Base-by-base conservation (phyloP, 2,888 invertebrate species). In the Drosophila fulvimacula region DNA sequence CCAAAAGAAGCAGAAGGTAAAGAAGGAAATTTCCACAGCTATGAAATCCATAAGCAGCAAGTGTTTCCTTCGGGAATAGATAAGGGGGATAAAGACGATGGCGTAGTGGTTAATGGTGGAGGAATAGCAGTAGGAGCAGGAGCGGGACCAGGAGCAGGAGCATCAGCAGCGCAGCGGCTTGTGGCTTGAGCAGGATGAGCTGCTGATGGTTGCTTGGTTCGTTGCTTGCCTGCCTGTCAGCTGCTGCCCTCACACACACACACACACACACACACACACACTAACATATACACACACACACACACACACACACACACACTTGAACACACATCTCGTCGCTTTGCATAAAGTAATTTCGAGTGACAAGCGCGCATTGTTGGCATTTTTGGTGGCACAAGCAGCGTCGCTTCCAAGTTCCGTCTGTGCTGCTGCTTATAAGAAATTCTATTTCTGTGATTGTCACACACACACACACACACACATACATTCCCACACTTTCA, bases 391-490 rank as follows among this genome's bases (percentile, higher is more conserved):
- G 69, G 63, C 68, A 38, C 58, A 63, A 59, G 32, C 57, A 55
- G 48, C 38, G 55, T 53, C 39, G 48, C 32, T 44, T 32, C 30
- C 17, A 17, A 17, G 64, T 24, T 62, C 42, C 15, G 24, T 27
- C 21, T 21, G 36, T 21, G 17, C 21, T 41, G 1, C 30, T 53
- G 77, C 78, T 80, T 78, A 73, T 78, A 72, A 80, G 73, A 68
- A 71, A 81, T 81, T 81, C 76, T 79, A 79, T 73, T 76, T 74
- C 81, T 81, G 68, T 76, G 81, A 81, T 81, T 81, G 81, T 81
- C 73, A 56, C 69, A 71, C 71, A 49, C 34, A 34, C 38, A 55
- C 57, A 44, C 34, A 44, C 55, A 52, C 41, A 48, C n/a, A 42
- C 36, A 55, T 19, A 38, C 48, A 39, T 46, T 24, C 36, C 21